phyloP scores from a whole-genome alignment of 2,797 vertebrate genomes.

The Eulemur mongoz region DNA sequence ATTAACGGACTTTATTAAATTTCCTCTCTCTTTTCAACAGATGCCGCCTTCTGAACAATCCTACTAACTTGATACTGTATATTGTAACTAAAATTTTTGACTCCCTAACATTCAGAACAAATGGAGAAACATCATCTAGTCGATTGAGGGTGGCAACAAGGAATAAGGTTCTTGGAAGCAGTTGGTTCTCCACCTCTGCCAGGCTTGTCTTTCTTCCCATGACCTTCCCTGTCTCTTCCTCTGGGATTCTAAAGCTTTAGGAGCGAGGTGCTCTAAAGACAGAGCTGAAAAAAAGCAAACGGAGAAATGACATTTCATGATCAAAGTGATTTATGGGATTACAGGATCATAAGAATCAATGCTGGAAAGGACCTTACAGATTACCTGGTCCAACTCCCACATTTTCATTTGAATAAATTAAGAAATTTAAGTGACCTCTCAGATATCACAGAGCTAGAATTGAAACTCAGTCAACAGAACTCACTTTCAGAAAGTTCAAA shows the following conservation, averaged over 20 bases:
- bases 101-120: background rate
- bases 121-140: background rate
- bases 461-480: background rate
- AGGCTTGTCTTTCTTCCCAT: background rate
- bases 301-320: background rate
- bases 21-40: background rate
- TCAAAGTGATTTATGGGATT: background rate
- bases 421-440: background rate
- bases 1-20: background rate
- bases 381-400: background rate
- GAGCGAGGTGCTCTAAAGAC: background rate
- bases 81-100: background rate
- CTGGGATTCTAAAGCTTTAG: background rate
- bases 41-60: background rate
- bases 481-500: background rate
- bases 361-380: background rate
- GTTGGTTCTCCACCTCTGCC: accelerated
- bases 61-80: background rate
- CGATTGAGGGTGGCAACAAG: background rate
- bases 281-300: background rate
- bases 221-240: background rate
- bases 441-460: background rate
- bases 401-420: background rate
- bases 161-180: background rate
- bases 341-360: background rate